A percentile compares a stretch with the other conserved stretches of the same genome.
Conservation (phyloP, 2,888 invertebrate genomes). For the Cancer borealis region DNA sequence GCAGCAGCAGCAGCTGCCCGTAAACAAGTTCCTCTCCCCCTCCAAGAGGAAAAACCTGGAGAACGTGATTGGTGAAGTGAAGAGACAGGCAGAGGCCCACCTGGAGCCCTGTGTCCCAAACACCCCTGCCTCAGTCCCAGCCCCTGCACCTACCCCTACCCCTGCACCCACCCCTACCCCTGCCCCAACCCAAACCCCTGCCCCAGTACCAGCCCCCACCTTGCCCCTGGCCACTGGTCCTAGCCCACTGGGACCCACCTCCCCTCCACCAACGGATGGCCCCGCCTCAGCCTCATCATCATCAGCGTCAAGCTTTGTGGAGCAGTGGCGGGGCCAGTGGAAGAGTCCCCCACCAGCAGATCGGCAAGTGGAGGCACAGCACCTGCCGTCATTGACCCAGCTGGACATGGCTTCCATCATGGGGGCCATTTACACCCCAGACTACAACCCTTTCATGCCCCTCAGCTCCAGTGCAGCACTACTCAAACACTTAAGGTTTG, state of each 20-base stretch:
- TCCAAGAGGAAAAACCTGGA: slow-evolving; percentile 73
- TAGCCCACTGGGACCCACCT: slow-evolving; percentile 47
- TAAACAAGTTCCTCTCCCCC: slow-evolving; percentile 71
- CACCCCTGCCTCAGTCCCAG: slow-evolving; percentile 36
- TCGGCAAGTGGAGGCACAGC: slow-evolving; percentile 62
- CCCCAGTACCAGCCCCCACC: slow-evolving; percentile 29
- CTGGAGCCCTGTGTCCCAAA: slow-evolving; percentile 56
- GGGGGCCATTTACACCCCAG: slow-evolving; percentile 61
- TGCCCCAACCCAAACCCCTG: slow-evolving; percentile 1
- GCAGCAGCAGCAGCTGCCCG: slow-evolving; percentile 60
- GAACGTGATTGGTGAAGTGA: slow-evolving; percentile 75
- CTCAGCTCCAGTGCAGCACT: slow-evolving; percentile 42
- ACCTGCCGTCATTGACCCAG: slow-evolving; percentile 58
- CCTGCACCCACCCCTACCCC: neutral
- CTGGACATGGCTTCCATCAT: slow-evolving; percentile 67
- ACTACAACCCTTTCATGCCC: slow-evolving; percentile 52
- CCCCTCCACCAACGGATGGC: slow-evolving; percentile 58
- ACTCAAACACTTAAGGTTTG: slow-evolving; percentile 31
- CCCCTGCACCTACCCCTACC: slow-evolving; percentile 16
- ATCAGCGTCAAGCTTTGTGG: slow-evolving; percentile 69
- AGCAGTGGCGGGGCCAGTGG: slow-evolving; percentile 76
- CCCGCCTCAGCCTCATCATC: slow-evolving; percentile 49
- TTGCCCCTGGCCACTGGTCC: slow-evolving; percentile 53
- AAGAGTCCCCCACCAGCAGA: slow-evolving; percentile 71
- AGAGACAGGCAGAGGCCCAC: slow-evolving; percentile 71